Conservation (phyloP, 2,797 vertebrate species). For the Varecia variegata region DNA sequence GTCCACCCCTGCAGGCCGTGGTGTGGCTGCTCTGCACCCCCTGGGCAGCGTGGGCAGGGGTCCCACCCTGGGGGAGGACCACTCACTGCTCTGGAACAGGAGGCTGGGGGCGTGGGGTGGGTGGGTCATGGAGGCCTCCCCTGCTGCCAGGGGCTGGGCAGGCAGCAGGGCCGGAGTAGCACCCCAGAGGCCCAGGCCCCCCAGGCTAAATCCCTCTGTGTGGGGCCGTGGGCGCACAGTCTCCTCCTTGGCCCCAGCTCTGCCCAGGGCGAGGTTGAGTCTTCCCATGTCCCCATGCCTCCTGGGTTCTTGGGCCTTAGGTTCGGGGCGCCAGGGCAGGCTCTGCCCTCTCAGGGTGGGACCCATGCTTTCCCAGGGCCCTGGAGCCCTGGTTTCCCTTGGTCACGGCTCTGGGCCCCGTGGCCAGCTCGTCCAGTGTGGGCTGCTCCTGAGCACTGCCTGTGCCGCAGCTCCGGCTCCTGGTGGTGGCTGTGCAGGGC, state of each 20-base stretch:
- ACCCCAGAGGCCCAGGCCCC: background rate
- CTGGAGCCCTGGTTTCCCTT: background rate
- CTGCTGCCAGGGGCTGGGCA: fast-evolving
- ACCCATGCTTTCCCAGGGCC: background rate
- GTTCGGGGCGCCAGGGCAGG: background rate
- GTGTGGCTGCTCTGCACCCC: background rate
- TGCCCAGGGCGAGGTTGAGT: background rate
- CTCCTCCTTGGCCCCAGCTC: background rate
- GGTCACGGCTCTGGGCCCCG: fast-evolving
- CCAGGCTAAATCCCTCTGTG: background rate
- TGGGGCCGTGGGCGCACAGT: background rate
- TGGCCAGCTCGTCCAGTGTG: fast-evolving
- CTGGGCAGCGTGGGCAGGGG: background rate
- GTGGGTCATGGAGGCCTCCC: background rate
- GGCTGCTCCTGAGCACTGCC: background rate
- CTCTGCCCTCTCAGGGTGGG: background rate
- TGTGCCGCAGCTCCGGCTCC: slow-evolving; percentile 89
- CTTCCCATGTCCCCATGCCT: too few species aligned
- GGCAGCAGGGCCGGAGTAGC: background rate
- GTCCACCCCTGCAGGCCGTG: background rate
- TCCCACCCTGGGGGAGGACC: background rate
- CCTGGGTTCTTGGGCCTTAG: background rate
- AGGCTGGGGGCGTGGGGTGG: background rate
- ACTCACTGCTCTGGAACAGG: background rate
- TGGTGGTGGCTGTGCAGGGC: slow-evolving; percentile 95